Evolutionary conservation across 2,797 vertebrate species (phyloP), one percentile per base, ranked within the genome.

Genomic region (Tenualosa ilisha): DNA sequence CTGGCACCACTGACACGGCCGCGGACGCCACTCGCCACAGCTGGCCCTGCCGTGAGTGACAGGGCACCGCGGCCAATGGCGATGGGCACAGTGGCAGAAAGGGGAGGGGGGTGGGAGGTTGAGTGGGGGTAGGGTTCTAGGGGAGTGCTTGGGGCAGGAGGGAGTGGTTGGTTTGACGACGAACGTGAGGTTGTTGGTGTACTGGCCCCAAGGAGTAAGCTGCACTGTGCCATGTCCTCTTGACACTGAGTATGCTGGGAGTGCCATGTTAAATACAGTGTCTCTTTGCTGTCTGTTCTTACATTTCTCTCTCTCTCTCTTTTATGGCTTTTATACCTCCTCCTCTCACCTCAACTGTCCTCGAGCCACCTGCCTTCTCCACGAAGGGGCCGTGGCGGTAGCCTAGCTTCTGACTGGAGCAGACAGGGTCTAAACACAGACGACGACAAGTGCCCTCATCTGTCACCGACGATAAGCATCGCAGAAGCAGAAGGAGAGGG

Each of bases 141-240:
- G 46, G 46, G 46, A 8, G 46, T 5, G 17, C 83, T 63, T 37
- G 83, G 84, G 86, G 88, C 88, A 49, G 86, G 87, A 20, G 90
- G 90, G 87, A 90, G 93, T 93, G n/a, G 59, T 86, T 88, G 88
- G 91, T 91, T 87, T 90, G 92, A 91, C 88, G 90, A 93, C 93
- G 89, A 82, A 86, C 86, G 20, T 56, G 89, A 86, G 91, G 89
- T 88, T 88, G 86, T 85, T 86, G 37, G n/a, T 83, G 88, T 86
- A 93, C 17, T 92, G 82, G 88, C 88, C 90, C 85, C 87, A 91
- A 91, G 90, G 90, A 90, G 59, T 31, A 2, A 24, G 86, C 83
- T 31, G 4, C 82, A 87, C 86, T 90, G 43, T 54, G 61, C 81
- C 31, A 68, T 65, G 43, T 88, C 24, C 85, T 85, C 82, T 85